Base-by-base conservation (phyloP, 2,888 invertebrate species). In the Dysmachus trigonus region DNA sequence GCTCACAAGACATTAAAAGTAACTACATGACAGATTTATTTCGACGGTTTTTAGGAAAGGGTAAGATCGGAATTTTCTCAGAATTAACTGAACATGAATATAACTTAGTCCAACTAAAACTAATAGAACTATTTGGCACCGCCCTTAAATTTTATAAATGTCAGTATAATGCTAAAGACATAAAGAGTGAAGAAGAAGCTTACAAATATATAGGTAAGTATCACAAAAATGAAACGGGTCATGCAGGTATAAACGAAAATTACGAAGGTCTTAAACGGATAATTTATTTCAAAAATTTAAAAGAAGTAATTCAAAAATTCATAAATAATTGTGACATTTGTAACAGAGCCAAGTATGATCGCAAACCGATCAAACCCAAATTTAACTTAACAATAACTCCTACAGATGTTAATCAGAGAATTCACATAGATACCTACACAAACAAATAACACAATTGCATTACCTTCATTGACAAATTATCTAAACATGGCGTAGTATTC, bases 381-480 rank as follows among this genome's bases (percentile, higher is more conserved):
- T 35, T 81, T 18, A 31, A 86, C 33, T 5, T 86, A 47, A 53
- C 83, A 4, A 31, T 82, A 31, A 86, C 73, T 1, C 86, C 83
- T 31, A 27, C 41, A 30, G 86, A 86, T 15, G 33, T 83, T 31
- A 83, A 41, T 18, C 13, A 82, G 41, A 51, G 47, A 13, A 31
- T 86, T 8, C 86, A 82, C 35, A 53, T 83, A 30, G 79, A 51
- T 13, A 77, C 47, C 22, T 77, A 77, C 15, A 27, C 27, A 51
- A 74, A 86, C 22, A 62, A 51, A 27, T 72, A 72, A 38, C n/a
- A 71, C 13, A 86, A 72, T 30, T 86, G 85, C 33, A 8, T 85
- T 18, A 85, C 82, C 38, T 47, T 31, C 38, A 85, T 82, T n/a
- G 85, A 85, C 62, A 87, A 85, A 74, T 85, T 85, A 33, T 74